A percentile compares a stretch with the other conserved stretches of the same genome.
These are phyloP conservation scores for Babylonia areolata DNA, from an alignment of 1,140 invertebrate genomes.

Conservation along the genomic window DNA sequence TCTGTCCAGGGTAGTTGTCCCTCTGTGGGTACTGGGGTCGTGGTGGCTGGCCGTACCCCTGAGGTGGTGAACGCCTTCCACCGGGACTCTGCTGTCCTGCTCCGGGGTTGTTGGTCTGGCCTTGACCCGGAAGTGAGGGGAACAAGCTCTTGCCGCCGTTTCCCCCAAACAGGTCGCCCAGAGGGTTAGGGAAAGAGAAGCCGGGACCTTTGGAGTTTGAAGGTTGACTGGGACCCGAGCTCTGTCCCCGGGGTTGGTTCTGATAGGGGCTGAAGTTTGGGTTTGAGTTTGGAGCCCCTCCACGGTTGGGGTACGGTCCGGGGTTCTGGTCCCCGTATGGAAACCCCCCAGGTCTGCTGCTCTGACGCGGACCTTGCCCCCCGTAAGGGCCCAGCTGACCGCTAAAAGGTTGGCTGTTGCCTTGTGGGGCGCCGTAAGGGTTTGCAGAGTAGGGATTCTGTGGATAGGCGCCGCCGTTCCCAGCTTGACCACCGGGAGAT, in stretches of 20 bases:
- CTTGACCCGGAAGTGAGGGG: too few relatives aligned
- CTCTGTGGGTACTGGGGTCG: too few relatives aligned
- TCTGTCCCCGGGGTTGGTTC: neutral
- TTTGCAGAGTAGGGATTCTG: neutral
- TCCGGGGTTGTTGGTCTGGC: too few relatives aligned
- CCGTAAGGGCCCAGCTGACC: neutral
- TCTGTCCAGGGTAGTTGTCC: too few relatives aligned
- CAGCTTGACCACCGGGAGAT: neutral
- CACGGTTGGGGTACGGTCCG: neutral
- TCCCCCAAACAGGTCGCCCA: too few relatives aligned
- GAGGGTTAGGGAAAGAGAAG: too few relatives aligned
- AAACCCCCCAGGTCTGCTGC: neutral
- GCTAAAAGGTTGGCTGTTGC: neutral
- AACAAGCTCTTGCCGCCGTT: too few relatives aligned
- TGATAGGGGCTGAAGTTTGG: neutral
- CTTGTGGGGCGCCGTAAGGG: neutral
- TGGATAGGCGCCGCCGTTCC: neutral
- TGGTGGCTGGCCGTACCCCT: too few relatives aligned
- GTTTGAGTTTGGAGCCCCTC: neutral
- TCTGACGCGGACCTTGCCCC: neutral
- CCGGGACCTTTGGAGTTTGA: neutral
- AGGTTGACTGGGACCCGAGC: neutral
- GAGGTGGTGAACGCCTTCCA: too few relatives aligned
- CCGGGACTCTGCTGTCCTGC: too few relatives aligned
- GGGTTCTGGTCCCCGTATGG: neutral